phyloP scores from a whole-genome alignment of 2,888 invertebrate species.

The Argyresthia albistria region DNA sequence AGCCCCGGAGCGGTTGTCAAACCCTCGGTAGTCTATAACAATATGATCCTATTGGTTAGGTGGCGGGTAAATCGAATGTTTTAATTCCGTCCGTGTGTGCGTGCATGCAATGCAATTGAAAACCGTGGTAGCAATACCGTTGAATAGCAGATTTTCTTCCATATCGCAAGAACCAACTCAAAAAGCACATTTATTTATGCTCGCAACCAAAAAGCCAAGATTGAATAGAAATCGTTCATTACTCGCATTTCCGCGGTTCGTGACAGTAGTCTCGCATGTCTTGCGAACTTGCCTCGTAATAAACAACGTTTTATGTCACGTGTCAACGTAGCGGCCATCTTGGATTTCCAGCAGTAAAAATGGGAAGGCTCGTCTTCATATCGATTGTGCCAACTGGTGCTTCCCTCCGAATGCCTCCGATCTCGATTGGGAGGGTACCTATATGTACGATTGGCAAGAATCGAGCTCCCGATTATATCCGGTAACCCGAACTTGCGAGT shows the following conservation, averaged over 20 bases:
- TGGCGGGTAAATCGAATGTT: too few relatives aligned
- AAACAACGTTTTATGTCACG: conserved; percentile 66
- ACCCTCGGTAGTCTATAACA: too few relatives aligned
- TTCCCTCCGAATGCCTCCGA: conserved; percentile 37
- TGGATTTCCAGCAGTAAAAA: conserved; percentile 49
- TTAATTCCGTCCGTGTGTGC: too few relatives aligned
- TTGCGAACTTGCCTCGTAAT: conserved; percentile 64
- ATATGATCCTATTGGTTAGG: too few relatives aligned
- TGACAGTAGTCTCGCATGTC: conserved; percentile 56
- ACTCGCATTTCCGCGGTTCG: conserved; percentile 55
- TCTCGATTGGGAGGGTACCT: conserved; percentile 37
- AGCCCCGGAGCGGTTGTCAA: too few relatives aligned
- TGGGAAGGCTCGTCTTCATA: conserved; percentile 37
- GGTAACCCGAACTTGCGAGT: too few relatives aligned
- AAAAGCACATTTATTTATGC: too few relatives aligned
- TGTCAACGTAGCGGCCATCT: conserved; percentile 57
- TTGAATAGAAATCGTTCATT: conserved; percentile 60
- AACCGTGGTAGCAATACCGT: too few relatives aligned
- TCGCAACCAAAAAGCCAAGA: not conserved
- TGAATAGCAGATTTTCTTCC: too few relatives aligned
- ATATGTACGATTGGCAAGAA: not conserved
- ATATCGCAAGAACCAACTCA: too few relatives aligned
- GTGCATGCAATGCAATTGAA: too few relatives aligned
- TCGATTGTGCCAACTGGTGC: conserved; percentile 70
- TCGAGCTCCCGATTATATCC: too few relatives aligned